Base-by-base conservation (phyloP, 2,888 invertebrate species). In the Apamea monoglypha region DNA sequence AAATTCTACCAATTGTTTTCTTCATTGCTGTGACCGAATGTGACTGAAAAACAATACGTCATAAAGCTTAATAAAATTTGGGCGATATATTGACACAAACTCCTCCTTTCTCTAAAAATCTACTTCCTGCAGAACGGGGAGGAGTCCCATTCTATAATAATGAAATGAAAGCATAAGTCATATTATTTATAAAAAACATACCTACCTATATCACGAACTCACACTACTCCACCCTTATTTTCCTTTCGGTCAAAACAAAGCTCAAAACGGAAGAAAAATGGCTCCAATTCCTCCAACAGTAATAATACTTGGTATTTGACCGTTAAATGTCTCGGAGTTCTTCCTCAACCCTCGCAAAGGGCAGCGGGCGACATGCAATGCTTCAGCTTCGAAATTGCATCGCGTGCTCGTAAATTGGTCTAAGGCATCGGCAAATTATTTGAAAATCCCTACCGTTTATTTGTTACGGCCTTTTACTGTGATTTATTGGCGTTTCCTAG, bases 391-490 rank as follows among this genome's bases (percentile, higher is more conserved):
- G 89, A 93, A 93, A 94, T 94, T 93, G 93, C 92, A 90, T 94
- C 90, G 93, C 94, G 94, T 94, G 94, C 87, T 90, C 91, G 91
- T 93, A 93, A 94, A 93, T 93, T 91, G 92, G 90, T 92, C 89
- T 87, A 90, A 90, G 83, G 84, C 89, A 89, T 88, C 89, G 91
- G 92, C 90, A 94, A 93, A 93, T 93, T 92, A 93, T 94, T 93
- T 92, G 90, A 91, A 91, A 92, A 92, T 90, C 91, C 90, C 89
- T 91, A 91, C 87, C 89, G 90, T 90, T 90, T 91, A 91, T 91
- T 91, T 89, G 88, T 89, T 85, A 91, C 91, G 89, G 87, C 87
- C 87, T 87, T 89, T 90, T 84, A 78, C 81, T 80, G 88, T 92
- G 92, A 92, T 91, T 91, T 90, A 91, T 90, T 88, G 83, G 74